Evolutionary conservation across 2,888 invertebrate species (phyloP).

Genomic region (Hyppa rectilinea): DNA sequence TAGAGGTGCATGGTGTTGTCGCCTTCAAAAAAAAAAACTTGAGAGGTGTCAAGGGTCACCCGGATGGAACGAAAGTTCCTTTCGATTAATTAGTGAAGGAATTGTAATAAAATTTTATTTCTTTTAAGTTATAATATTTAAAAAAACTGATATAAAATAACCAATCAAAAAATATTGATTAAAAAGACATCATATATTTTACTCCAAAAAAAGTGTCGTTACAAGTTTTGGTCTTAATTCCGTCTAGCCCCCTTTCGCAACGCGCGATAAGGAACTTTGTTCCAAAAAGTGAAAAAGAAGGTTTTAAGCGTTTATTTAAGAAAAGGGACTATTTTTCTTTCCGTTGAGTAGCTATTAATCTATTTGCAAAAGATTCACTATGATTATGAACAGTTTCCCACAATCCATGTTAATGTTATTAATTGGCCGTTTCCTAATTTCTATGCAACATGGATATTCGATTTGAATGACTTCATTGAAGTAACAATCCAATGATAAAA

Average conservation of each 20-base stretch:
- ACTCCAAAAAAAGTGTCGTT: too few species aligned
- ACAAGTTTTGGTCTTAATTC: too few species aligned
- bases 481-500: conserved; percentile 23
- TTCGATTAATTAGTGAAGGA: too few species aligned
- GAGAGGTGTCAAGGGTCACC: too few species aligned
- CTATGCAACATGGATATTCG: conserved; percentile 20
- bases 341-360: conserved; percentile 8
- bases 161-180: too few species aligned
- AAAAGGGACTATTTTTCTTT: conserved; percentile 15
- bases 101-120: too few species aligned
- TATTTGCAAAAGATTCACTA: conserved; percentile 1
- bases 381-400: conserved; percentile 20
- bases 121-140: too few species aligned
- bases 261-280: too few species aligned
- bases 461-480: conserved; percentile 44
- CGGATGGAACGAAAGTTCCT: too few species aligned
- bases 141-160: too few species aligned
- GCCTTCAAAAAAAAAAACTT: neutral
- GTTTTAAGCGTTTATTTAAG: conserved; percentile 6
- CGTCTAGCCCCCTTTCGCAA: too few species aligned
- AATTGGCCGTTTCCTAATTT: conserved; percentile 41
- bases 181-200: too few species aligned
- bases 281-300: conserved; percentile 3
- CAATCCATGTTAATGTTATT: conserved; percentile 28
- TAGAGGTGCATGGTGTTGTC: neutral